Base-by-base conservation (phyloP, 1,140 invertebrate species). In the Zaprionus africanus region DNA sequence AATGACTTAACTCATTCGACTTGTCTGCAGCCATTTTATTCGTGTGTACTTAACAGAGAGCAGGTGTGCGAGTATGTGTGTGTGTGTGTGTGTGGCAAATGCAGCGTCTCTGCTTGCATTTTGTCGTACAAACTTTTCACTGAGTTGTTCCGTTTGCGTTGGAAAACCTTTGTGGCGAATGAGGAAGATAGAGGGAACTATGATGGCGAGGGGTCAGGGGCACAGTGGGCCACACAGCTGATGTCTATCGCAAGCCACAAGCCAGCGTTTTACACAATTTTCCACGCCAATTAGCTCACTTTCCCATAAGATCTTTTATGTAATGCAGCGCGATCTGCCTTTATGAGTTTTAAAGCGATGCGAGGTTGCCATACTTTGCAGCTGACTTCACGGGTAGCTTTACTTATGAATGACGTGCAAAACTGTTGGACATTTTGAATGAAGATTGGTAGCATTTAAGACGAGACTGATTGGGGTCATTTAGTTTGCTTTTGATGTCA, bases 231-330 rank as follows among this genome's bases (percentile, higher is more conserved):
- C 19, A 26, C 51, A 26, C 53, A 57, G 36, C 53, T 65, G 66
- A 70, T 62, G 66, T 28, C 54, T 77, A 70, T 73, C 75, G 59
- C 60, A 7, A 6, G 49, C 51, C 58, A 19, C 60, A 75, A 38
- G 70, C 59, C 69, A 64, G 19, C 56, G 59, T 51, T 78, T 81
- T 58, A 49, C 63, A 26, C 34, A 61, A 41, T 82, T 81, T 86
- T 83, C 84, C 83, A 86, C 80, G 78, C 81, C 81, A 87, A 87
- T 87, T 87, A 87, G 78, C 84, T 80, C 38, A 74, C 58, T 68
- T 79, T 80, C 76, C 68, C 83, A 87, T 78, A 60, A 64, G 54
- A 57, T 70, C 26, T 65, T 69, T 87, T 77, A 68, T 74, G 68
- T 87, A 87, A 87, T 73, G 17, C 28, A 19, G 6, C n/a, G 7